phyloP scores from a whole-genome alignment of 2,113 vertebrate genomes.

The Gyps fulvus region DNA sequence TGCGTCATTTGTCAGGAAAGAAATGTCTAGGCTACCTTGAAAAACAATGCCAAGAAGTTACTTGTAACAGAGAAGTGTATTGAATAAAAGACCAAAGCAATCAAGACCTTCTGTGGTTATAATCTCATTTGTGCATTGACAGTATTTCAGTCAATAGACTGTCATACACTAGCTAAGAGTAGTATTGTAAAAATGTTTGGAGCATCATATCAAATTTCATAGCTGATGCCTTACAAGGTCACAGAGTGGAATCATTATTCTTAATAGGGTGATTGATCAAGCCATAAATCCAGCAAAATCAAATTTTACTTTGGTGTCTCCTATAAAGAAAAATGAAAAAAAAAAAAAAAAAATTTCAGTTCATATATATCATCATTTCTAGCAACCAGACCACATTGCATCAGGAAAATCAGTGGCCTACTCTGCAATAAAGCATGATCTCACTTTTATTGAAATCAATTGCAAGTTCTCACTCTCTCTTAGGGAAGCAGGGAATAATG shows the following conservation, averaged over 20 bases:
- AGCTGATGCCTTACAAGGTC: slow-evolving; percentile 47
- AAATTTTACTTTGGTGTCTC: slow-evolving; percentile 24
- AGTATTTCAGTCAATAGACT: slow-evolving; percentile 50
- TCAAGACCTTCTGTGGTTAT: slow-evolving; percentile 22
- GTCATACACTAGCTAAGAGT: slow-evolving; percentile 1
- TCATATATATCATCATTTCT: not conserved
- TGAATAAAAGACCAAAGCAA: slow-evolving; percentile 51
- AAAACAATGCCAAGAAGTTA: not conserved
- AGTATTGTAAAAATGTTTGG: slow-evolving; percentile 30
- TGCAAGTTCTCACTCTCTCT: not conserved
- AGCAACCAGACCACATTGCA: not conserved
- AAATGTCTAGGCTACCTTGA: not conserved
- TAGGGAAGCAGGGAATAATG: not conserved
- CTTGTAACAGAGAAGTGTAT: not conserved
- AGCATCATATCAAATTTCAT: slow-evolving; percentile 14
- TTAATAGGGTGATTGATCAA: slow-evolving; percentile 55
- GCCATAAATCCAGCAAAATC: slow-evolving; percentile 48
- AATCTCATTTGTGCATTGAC: slow-evolving; percentile 57
- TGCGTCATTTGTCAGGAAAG: not conserved
- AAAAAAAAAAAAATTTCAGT: not conserved
- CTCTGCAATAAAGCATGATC: not conserved
- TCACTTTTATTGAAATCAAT: not conserved
- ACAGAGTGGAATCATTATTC: slow-evolving; percentile 8
- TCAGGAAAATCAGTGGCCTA: not conserved
- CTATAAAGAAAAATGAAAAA: not conserved